phyloP scores from a whole-genome alignment of 2,888 invertebrate species.

The Hydrotaea diabolus region DNA sequence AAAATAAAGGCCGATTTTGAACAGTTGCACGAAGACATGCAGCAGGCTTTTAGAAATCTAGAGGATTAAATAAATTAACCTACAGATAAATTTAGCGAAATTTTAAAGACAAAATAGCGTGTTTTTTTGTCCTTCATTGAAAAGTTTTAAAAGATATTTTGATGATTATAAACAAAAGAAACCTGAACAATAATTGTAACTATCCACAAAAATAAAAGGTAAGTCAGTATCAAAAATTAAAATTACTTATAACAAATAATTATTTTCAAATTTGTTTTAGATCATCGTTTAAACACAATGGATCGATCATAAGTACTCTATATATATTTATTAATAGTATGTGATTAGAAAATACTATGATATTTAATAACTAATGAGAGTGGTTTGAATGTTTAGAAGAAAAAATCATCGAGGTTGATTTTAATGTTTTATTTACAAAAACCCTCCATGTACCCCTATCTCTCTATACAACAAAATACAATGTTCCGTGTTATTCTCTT shows the following conservation, averaged over 20 bases:
- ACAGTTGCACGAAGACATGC: slow-evolving; percentile 97
- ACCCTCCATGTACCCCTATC: neutral
- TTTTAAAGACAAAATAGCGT: slow-evolving; percentile 17
- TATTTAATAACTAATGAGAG: neutral
- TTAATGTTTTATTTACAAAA: neutral
- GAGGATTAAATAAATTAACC: slow-evolving; percentile 88
- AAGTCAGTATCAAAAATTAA: slow-evolving; percentile 8
- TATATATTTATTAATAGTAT: neutral
- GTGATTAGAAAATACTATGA: neutral
- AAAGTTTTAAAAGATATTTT: neutral
- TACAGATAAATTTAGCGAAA: neutral
- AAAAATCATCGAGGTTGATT: neutral
- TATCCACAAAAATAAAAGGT: slow-evolving; percentile 42
- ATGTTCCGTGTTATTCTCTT: slow-evolving; percentile 30
- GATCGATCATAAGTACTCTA: neutral
- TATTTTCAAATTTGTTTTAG: slow-evolving; percentile 2
- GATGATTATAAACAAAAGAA: slow-evolving; percentile 38
- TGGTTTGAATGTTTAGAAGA: neutral
- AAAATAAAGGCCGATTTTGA: slow-evolving; percentile 99
- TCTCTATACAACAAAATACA: neutral
- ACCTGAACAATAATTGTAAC: slow-evolving; percentile 63
- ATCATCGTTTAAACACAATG: slow-evolving; percentile 5
- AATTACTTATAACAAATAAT: neutral
- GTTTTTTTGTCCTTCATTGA: neutral
- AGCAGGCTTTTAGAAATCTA: slow-evolving; percentile 97